Base-by-base conservation (phyloP, 2,797 vertebrate genomes). In the Rousettus madagascariensis region DNA sequence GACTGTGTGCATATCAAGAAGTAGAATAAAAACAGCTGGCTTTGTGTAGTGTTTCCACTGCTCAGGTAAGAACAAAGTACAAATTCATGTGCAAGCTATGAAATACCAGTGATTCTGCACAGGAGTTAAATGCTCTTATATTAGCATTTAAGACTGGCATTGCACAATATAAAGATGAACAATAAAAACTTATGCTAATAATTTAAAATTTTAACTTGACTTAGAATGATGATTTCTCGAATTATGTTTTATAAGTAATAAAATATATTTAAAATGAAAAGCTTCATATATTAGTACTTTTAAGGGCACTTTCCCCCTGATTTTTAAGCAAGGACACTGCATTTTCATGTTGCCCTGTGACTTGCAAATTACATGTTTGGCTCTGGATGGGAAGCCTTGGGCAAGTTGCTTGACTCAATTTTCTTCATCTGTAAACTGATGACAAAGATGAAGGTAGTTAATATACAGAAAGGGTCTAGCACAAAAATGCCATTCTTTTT, bases 161-260 rank as follows among this genome's bases (percentile, higher is more conserved):
- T 17, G 30, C 2, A 24, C 15, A 59, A 41, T 11, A n/a, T 85
- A 74, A 85, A 53, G 10, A 69, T 59, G 53, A 90, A 68, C 28
- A 66, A 22, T 59, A 86, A 94, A 86, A 86, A 68, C 33, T n/a
- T 51, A 51, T 16, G 30, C 24, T 88, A 57, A 55, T 51, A 68
- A 75, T 82, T 88, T 84, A 63, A 84, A 86, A 43, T 51, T 83
- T 84, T 80, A 88, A 86, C 68, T 85, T 94, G 53, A 63, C 78
- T 92, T 86, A 77, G 78, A 84, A 74, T 57, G 51, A 59, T 6
- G 11, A 82, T 68, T 88, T 59, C 15, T 33, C 17, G 22, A 86
- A 9, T 68, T 71, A 24, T 46, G 4, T 85, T 74, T 88, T 89
- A 26, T n/a, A 79, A 92, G 15, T 22, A 90, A 91, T 38, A 69